phyloP scores from a whole-genome alignment of 2,113 vertebrate genomes.

The Hipposideros armiger region DNA sequence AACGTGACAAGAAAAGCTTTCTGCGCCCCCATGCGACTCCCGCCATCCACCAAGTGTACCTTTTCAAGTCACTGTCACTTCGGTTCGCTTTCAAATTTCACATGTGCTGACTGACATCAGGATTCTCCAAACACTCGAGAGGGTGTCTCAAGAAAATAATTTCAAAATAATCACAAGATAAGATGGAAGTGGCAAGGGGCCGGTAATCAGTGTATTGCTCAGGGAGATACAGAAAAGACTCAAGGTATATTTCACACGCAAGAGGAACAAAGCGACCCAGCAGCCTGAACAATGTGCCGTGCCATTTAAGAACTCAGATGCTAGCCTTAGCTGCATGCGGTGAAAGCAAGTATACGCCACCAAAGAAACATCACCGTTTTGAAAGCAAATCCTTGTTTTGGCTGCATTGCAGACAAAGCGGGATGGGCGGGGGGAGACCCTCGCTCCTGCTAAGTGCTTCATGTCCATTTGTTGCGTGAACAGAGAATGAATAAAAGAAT shows the following conservation, averaged over 20 bases:
- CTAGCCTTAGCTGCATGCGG: fast-evolving
- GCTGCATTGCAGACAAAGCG: not conserved
- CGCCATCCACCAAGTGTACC: fast-evolving
- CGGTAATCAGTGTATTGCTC: fast-evolving
- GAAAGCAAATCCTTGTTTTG: not conserved
- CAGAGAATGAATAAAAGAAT: not conserved
- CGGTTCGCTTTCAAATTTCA: not conserved
- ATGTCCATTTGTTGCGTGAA: not conserved
- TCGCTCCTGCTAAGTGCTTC: no score
- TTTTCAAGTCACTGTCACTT: not conserved
- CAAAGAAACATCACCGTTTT: not conserved
- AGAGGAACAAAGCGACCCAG: not conserved
- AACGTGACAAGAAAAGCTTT: not conserved
- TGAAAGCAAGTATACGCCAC: not conserved
- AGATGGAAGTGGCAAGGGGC: fast-evolving
- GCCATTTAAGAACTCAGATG: fast-evolving
- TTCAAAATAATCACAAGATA: not conserved
- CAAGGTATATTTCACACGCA: not conserved
- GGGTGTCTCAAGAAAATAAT: not conserved
- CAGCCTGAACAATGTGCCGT: fast-evolving
- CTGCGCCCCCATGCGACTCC: not conserved
- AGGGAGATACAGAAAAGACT: no score
- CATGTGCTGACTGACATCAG: not conserved
- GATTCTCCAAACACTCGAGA: not conserved
- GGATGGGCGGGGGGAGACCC: fast-evolving